These are phyloP conservation scores for Melieria picta DNA, from an alignment of 2,888 invertebrate genomes.

Conservation along the genomic window DNA sequence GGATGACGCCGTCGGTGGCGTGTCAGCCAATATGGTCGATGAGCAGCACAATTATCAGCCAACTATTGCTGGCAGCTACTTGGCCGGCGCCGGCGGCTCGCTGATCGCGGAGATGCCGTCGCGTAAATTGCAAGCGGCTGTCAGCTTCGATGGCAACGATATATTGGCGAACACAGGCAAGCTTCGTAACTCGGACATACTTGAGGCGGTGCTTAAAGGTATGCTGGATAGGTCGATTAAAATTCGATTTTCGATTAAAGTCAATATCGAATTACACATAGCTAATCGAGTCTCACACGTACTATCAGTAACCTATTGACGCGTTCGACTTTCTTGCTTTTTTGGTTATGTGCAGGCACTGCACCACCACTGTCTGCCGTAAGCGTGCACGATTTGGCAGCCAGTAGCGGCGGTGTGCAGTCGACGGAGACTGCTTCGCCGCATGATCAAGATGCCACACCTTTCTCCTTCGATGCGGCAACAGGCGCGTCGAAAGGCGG, in stretches of 20 bases:
- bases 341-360: no score
- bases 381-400: constrained; percentile 66
- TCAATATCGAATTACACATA: no score
- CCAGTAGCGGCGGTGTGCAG: constrained; percentile 19
- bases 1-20: constrained; percentile 24
- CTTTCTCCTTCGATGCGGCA: constrained; percentile 52
- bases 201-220: constrained; percentile 27
- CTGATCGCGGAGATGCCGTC: constrained; percentile 35
- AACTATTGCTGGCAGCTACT: constrained; percentile 27
- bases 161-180: constrained; percentile 23
- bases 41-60: constrained; percentile 45
- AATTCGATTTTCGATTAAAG: no score
- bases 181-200: constrained; percentile 27
- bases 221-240: constrained; percentile 13
- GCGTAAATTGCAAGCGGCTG: constrained; percentile 39
- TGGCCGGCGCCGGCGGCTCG: constrained; percentile 34
- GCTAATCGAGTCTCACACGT: no score
- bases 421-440: constrained; percentile 53
- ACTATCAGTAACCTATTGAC: no score
- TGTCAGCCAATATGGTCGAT: constrained; percentile 36
- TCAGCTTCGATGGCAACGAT: constrained; percentile 20
- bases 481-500: constrained; percentile 35
- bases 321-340: no score
- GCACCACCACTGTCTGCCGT: constrained; percentile 70
- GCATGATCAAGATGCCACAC: constrained; percentile 52